Percentiles rank a stretch among this genome's conserved stretches.
phyloP scores from a whole-genome alignment of 2,888 invertebrate genomes.

The Metopia argyrocephala region DNA sequence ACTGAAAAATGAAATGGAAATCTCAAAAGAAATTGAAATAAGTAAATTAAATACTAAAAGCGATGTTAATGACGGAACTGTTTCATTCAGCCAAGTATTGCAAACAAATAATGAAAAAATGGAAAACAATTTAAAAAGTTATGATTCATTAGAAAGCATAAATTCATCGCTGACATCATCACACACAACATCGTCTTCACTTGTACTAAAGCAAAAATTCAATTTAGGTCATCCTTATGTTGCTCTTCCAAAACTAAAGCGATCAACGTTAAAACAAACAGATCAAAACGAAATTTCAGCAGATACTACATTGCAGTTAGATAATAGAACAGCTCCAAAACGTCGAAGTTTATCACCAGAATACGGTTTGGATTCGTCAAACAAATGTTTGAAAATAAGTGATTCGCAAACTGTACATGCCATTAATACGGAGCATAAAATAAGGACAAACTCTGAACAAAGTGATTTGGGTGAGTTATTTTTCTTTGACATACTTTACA shows the following conservation, averaged over 20 bases:
- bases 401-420: not conserved
- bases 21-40: not conserved
- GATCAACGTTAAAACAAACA: not conserved
- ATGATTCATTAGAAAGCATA: slow-evolving; percentile 21
- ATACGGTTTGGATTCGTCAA: slow-evolving; percentile 29
- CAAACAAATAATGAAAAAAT: not conserved
- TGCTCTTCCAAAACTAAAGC: slow-evolving; percentile 38
- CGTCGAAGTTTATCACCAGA: slow-evolving; percentile 15
- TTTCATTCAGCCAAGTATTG: not conserved
- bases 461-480: too few relatives aligned
- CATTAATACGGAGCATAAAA: not conserved
- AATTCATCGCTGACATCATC: not conserved
- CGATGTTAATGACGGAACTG: too few relatives aligned
- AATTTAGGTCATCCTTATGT: slow-evolving; percentile 49
- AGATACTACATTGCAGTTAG: slow-evolving; percentile 30
- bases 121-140: not conserved
- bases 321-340: slow-evolving; percentile 31
- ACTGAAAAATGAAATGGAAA: not conserved
- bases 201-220: slow-evolving; percentile 15
- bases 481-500: not conserved
- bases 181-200: not conserved
- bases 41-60: too few relatives aligned
- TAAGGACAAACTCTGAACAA: too few relatives aligned
- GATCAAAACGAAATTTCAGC: slow-evolving; percentile 14
- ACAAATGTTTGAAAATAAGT: slow-evolving; percentile 33